A percentile compares a stretch with the other conserved stretches of the same genome.
Evolutionary conservation across 2,888 invertebrate species (phyloP).

Genomic region (Hermaeophaga mercurialis): DNA sequence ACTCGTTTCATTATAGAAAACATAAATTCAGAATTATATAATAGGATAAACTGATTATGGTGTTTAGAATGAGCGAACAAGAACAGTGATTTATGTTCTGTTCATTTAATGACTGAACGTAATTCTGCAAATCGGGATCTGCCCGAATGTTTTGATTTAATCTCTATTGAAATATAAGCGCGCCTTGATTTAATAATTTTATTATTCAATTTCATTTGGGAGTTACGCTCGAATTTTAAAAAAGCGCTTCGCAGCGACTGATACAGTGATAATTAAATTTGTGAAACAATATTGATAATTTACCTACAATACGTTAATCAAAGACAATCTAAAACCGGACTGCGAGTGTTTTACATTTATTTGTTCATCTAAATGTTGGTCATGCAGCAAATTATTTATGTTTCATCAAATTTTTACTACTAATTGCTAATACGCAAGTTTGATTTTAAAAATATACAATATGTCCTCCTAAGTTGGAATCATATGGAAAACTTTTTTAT

Average conservation of each 20-base stretch:
- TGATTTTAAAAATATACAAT: too few relatives aligned
- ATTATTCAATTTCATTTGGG: constrained; percentile 9
- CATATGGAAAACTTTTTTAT: too few relatives aligned
- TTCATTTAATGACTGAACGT: constrained; percentile 21
- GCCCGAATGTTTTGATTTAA: constrained; percentile 8
- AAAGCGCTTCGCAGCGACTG: neutral
- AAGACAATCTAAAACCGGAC: neutral
- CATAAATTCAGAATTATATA: constrained; percentile 12
- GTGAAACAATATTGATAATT: neutral
- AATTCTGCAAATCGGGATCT: constrained; percentile 13
- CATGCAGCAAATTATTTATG: too few relatives aligned
- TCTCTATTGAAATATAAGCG: constrained; percentile 14
- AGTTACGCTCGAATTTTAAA: neutral
- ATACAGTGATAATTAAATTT: constrained; percentile 5
- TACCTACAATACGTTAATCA: neutral
- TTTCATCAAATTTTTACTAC: too few relatives aligned
- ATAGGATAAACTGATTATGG: constrained; percentile 20
- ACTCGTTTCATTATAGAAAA: constrained; percentile 11
- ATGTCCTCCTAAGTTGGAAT: too few relatives aligned
- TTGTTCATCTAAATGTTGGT: too few relatives aligned
- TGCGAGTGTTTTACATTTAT: neutral
- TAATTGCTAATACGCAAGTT: too few relatives aligned
- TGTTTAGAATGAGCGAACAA: constrained; percentile 20
- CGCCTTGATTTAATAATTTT: constrained; percentile 15
- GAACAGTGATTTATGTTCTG: constrained; percentile 16